Evolutionary conservation across 2,113 vertebrate genomes (phyloP).

Genomic region (Psittacus erithacus): DNA sequence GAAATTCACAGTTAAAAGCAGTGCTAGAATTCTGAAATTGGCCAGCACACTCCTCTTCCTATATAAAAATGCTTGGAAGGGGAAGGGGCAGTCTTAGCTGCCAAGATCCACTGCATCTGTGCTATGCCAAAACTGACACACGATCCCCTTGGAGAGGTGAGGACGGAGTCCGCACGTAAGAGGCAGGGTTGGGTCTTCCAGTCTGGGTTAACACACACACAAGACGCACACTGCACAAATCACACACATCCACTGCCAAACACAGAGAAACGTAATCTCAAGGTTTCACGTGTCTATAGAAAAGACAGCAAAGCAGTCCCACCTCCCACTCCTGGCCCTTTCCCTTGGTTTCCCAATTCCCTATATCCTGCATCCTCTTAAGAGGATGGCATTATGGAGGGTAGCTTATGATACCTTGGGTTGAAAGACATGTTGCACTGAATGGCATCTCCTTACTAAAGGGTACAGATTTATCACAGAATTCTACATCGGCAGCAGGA

Average conservation of each 20-base stretch:
- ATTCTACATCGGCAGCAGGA: neutral
- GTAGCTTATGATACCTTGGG: neutral
- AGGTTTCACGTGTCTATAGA: neutral
- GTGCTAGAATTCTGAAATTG: slow-evolving; percentile 34
- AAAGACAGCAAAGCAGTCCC: neutral
- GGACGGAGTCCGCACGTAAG: neutral
- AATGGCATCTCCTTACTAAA: neutral
- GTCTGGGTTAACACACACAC: neutral
- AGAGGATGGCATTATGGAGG: neutral
- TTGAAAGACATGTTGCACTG: neutral
- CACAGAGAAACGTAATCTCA: neutral
- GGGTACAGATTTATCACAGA: neutral
- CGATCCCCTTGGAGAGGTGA: slow-evolving; percentile 4
- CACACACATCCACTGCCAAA: neutral
- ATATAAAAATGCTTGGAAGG: slow-evolving; percentile 57
- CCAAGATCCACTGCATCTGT: slow-evolving; percentile 21
- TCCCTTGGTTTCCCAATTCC: neutral
- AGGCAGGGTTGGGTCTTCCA: neutral
- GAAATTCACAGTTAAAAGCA: slow-evolving; percentile 35
- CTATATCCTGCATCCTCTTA: neutral
- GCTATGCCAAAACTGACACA: slow-evolving; percentile 35
- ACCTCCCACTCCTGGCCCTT: neutral
- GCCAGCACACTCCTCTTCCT: slow-evolving; percentile 51
- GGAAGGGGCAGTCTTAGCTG: slow-evolving; percentile 18
- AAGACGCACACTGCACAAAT: neutral